These are phyloP conservation scores for Pipistrellus kuhlii DNA, from an alignment of 2,797 vertebrate genomes.

Conservation along the genomic window DNA sequence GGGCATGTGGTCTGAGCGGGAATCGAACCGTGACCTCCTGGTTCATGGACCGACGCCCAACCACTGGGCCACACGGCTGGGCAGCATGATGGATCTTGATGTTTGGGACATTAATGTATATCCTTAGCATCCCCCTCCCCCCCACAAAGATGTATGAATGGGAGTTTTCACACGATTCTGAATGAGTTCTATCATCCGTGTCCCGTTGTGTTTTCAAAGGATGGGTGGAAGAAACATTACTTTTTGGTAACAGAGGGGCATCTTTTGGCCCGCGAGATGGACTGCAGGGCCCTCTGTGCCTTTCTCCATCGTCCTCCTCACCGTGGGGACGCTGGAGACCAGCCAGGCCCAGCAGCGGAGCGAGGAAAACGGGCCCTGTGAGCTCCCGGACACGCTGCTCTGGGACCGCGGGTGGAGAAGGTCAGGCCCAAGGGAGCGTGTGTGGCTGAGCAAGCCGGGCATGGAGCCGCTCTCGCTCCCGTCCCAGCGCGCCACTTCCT, in stretches of 20 bases:
- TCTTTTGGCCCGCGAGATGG: conserved; percentile 24
- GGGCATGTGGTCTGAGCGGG: no score
- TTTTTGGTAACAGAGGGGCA: neutral
- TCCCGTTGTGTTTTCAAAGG: conserved; percentile 43
- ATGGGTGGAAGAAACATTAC: neutral
- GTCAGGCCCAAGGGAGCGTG: accelerated
- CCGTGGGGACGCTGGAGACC: neutral
- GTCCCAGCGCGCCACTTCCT: neutral
- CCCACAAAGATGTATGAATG: conserved; percentile 40
- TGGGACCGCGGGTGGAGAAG: accelerated
- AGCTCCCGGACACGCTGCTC: no score
- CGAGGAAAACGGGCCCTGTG: neutral
- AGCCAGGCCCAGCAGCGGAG: no score
- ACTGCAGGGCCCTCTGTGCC: neutral
- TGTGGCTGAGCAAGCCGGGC: neutral
- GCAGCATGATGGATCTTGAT: neutral
- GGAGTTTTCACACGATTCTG: conserved; percentile 50
- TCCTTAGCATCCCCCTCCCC: neutral
- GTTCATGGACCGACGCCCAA: no score
- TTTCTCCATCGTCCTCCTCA: neutral
- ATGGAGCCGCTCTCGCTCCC: neutral
- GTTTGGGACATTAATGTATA: neutral
- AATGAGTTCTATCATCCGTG: neutral
- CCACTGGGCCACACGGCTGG: no score
- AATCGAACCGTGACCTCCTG: no score